A percentile compares a stretch with the other conserved stretches of the same genome.
phyloP scores from a whole-genome alignment of 2,888 invertebrate genomes.

The Tanytarsus gracilentus region DNA sequence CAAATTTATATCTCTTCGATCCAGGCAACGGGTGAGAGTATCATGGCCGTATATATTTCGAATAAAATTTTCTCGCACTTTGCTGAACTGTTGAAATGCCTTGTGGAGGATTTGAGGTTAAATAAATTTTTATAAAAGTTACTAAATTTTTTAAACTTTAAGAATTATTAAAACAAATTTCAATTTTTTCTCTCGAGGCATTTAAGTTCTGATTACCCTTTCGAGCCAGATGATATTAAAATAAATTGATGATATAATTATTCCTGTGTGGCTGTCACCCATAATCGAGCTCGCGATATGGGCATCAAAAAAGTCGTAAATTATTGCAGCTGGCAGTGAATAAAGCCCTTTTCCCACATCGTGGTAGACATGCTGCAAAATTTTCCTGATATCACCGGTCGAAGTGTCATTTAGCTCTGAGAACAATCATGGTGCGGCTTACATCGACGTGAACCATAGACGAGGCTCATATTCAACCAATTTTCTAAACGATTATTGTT shows the following conservation, averaged over 20 bases:
- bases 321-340: slow-evolving; percentile 1
- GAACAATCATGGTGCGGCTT: slow-evolving; percentile 7
- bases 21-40: too few relatives aligned
- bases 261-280: slow-evolving; percentile 5
- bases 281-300: slow-evolving; percentile 1
- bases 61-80: too few relatives aligned
- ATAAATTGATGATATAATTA: slow-evolving; percentile 23
- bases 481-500: not conserved
- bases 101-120: too few relatives aligned
- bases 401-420: slow-evolving; percentile 4
- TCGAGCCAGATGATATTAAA: not conserved
- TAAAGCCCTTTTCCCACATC: slow-evolving; percentile 12
- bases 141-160: too few relatives aligned
- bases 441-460: not conserved
- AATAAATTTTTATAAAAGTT: too few relatives aligned
- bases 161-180: too few relatives aligned
- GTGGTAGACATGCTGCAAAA: not conserved
- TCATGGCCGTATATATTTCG: too few relatives aligned
- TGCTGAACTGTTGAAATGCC: too few relatives aligned
- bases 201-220: not conserved
- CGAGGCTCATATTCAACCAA: not conserved
- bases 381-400: not conserved
- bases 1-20: slow-evolving; percentile 13
- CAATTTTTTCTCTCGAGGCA: not conserved
- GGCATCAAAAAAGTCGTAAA: not conserved